Percentiles rank a stretch among this genome's conserved stretches.
phyloP scores from a whole-genome alignment of 1,140 invertebrate species.

The Anastrepha obliqua region DNA sequence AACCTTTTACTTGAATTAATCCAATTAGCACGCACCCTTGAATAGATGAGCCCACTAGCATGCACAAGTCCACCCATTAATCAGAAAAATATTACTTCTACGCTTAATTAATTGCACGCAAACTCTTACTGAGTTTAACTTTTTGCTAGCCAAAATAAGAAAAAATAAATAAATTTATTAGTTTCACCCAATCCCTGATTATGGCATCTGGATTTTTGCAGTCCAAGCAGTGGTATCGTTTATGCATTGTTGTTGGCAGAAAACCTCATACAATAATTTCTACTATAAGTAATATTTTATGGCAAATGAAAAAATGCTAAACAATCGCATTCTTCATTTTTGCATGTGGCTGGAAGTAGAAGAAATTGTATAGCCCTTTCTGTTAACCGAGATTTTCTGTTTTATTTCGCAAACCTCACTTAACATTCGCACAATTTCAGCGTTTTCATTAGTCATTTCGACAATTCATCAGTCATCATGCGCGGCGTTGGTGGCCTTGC shows the following conservation, averaged over 20 bases:
- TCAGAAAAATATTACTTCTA: neutral
- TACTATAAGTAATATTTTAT: too few relatives aligned
- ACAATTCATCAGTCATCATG: constrained; percentile 3
- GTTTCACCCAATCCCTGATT: neutral
- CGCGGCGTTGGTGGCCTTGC: neutral
- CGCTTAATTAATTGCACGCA: neutral
- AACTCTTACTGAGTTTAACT: neutral
- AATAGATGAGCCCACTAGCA: neutral
- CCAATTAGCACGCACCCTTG: neutral
- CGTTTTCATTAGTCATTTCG: neutral
- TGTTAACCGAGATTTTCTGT: too few relatives aligned
- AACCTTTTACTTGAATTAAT: neutral
- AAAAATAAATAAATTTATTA: neutral
- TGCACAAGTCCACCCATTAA: constrained; percentile 1
- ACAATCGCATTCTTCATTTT: too few relatives aligned
- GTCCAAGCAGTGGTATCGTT: too few relatives aligned
- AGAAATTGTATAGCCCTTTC: too few relatives aligned
- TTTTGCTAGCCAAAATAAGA: neutral
- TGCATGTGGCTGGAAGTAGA: too few relatives aligned
- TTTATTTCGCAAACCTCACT: neutral
- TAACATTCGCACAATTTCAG: neutral
- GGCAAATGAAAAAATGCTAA: too few relatives aligned
- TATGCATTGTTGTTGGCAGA: too few relatives aligned
- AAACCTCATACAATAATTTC: too few relatives aligned
- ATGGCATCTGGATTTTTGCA: too few relatives aligned